phyloP scores from a whole-genome alignment of 2,797 vertebrate species.

The Ficedula albicollis region DNA sequence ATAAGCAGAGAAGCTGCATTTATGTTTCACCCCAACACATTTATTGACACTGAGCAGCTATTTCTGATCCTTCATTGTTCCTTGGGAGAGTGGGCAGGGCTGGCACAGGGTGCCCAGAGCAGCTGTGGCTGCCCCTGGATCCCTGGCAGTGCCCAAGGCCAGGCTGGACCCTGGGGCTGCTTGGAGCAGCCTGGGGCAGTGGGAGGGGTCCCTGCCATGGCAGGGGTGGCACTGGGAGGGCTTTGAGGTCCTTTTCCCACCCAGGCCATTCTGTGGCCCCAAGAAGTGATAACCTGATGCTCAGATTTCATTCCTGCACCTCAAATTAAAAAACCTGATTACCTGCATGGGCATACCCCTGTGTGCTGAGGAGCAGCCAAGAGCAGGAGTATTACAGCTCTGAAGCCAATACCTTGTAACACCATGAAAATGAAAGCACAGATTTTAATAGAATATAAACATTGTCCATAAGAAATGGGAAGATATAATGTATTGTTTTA shows the following conservation, averaged over 20 bases:
- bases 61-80: neutral
- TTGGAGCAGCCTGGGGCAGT: neutral
- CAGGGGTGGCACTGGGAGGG: rapidly evolving
- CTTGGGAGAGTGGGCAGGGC: neutral
- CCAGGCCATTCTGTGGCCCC: neutral
- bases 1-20: neutral
- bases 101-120: neutral
- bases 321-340: neutral
- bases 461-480: neutral
- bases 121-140: neutral
- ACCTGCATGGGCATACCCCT: neutral
- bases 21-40: neutral
- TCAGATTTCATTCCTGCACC: neutral
- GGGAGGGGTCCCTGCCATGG: neutral
- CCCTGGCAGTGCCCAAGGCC: neutral
- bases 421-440: neutral
- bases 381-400: neutral
- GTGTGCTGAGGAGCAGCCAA: neutral
- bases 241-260: neutral
- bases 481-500: neutral
- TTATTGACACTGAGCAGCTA: neutral
- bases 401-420: neutral
- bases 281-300: neutral
- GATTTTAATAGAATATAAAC: neutral
- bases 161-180: neutral